Conservation (phyloP, 53 echinoderm and acorn worm genomes). For the Echinometra lucunter region DNA sequence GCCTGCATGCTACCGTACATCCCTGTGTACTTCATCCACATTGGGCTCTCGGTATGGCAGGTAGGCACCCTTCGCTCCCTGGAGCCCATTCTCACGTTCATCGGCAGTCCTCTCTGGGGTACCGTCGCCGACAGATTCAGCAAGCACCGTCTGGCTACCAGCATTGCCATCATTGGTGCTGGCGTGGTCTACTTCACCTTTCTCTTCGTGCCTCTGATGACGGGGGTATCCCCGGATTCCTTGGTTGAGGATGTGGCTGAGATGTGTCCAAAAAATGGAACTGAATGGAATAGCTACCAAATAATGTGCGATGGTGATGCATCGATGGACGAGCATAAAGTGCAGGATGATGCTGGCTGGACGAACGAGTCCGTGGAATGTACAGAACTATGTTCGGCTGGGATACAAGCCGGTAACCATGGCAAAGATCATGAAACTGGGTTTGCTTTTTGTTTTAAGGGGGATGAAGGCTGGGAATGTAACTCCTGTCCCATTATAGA, state of each 20-base stretch:
- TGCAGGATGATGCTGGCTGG: neutral
- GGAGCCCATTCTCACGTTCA: slow-evolving; percentile 81
- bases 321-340: neutral
- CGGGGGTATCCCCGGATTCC: slow-evolving; percentile 58
- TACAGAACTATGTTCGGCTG: slow-evolving; percentile 29
- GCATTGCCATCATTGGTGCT: slow-evolving; percentile 73
- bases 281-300: neutral
- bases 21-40: slow-evolving; percentile 84
- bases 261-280: neutral
- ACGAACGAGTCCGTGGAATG: neutral
- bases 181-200: slow-evolving; percentile 74
- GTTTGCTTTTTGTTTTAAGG: neutral
- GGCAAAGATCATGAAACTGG: neutral
- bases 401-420: neutral
- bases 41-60: slow-evolving; percentile 85
- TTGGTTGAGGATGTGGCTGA: neutral
- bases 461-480: slow-evolving; percentile 42
- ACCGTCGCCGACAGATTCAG: slow-evolving; percentile 84
- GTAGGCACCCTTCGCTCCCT: slow-evolving; percentile 88
- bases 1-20: slow-evolving; percentile 87
- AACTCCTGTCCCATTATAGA: neutral
- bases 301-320: slow-evolving; percentile 9
- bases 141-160: slow-evolving; percentile 82
- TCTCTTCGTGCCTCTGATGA: slow-evolving; percentile 78
- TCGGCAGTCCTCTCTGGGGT: slow-evolving; percentile 89